Evolutionary conservation across 2,797 vertebrate species (phyloP), one percentile per base, ranked within the genome.

Genomic region (Macrochelys suwanniensis): DNA sequence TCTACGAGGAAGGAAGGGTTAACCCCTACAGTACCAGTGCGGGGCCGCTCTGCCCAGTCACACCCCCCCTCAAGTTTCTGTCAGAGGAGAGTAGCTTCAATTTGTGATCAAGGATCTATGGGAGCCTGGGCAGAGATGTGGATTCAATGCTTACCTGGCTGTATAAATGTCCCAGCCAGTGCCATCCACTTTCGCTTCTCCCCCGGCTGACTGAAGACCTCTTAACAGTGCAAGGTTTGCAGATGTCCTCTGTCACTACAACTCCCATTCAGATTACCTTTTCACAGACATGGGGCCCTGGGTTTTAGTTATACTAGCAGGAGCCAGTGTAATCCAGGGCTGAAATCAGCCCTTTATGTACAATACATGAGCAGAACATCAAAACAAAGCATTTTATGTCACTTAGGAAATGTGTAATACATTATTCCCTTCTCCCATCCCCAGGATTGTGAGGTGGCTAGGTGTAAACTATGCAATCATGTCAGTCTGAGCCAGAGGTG

Each of bases 221-320:
- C 68, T 42, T 84, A 47, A 61, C 6, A 33, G 26, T 28, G 71
- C 5, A 86, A 25, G 28, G 3, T 59, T 90, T 87, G 87, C 33
- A 15, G 8, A 3, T 1, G 2, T 57, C 57, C 7, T 1, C 0
- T 4, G 33, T 47, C 19, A 17, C 26, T 5, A 3, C 42, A 42
- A 26, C 25, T 42, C 17, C 42, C 6, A 47, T 76, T 76, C 42
- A 76, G 21, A 76, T 47, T 42, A 76, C 6, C 71, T 76, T 76
- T 76, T 21, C 42, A 25, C 23, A 74, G 68, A 5, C 37, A 7
- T 49, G 31, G 21, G n/a, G 9, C 37, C n/a, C 68, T 71, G 17
- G 33, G 8, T 71, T 25, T 49, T 45, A 42, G 37, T 61, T 71
- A 71, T 71, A 71, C 68, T 71, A 71, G n/a, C n/a, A 68, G 19